Percentiles rank a stretch among this genome's conserved stretches.
Evolutionary conservation across 2,797 vertebrate genomes (phyloP).

Genomic region (Gobio occitaniae): DNA sequence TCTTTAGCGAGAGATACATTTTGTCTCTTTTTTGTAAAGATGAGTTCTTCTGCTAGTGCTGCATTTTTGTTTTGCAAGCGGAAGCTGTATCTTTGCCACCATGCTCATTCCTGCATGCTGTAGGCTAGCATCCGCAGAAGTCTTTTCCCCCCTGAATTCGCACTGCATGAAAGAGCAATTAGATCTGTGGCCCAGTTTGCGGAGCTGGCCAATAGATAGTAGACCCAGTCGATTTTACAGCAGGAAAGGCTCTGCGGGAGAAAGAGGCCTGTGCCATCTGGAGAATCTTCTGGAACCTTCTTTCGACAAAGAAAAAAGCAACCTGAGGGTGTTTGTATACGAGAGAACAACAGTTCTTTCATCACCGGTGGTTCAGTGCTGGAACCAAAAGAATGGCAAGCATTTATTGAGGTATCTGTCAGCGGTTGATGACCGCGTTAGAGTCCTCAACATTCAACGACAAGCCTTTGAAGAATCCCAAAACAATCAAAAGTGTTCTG

Average conservation of each 20-base stretch:
- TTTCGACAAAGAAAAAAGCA: conserved; percentile 29
- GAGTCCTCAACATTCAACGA: conserved; percentile 10
- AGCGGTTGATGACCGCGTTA: background rate
- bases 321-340: conserved; percentile 13
- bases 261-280: conserved; percentile 45
- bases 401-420: conserved; percentile 13
- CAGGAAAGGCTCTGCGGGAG: conserved; percentile 33
- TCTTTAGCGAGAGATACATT: conserved; percentile 32
- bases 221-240: conserved; percentile 45
- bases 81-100: conserved; percentile 22
- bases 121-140: conserved; percentile 11
- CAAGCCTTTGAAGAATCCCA: conserved; percentile 22
- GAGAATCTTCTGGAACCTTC: conserved; percentile 28
- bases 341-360: conserved; percentile 1
- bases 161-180: conserved; percentile 56
- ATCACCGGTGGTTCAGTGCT: background rate
- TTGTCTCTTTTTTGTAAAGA: conserved; percentile 32
- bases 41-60: conserved; percentile 11
- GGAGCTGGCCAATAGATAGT: conserved; percentile 42
- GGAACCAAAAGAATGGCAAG: background rate
- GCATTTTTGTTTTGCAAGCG: conserved; percentile 15
- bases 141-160: conserved; percentile 31
- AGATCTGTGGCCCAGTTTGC: conserved; percentile 51
- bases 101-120: conserved; percentile 23
- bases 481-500: background rate